Base-by-base conservation (phyloP, 2,113 vertebrate genomes). In the Perognathus longimembris region DNA sequence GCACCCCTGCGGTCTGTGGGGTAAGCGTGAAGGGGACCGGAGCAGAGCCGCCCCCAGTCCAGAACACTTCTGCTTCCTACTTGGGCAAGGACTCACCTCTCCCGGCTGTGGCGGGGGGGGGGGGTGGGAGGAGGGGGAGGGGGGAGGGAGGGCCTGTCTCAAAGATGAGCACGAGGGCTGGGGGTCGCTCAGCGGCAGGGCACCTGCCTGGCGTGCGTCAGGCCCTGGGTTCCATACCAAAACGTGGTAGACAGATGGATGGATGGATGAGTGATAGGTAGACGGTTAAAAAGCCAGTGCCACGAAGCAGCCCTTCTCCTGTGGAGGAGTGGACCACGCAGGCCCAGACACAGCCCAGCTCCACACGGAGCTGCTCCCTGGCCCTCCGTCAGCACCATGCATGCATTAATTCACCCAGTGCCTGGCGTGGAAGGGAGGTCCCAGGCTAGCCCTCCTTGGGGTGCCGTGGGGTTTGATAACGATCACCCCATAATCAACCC, bases 301-400 rank as follows among this genome's bases (percentile, higher is more conserved):
- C 64, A 7, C 2, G 59, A 40, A 28, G 11, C 26, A 84, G 84
- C 26, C 1, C 21, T 4, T 12, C 1, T 4, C 24, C 30, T 1
- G n/a, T 63, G 42, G 8, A 42, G 85, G 15, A 40, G n/a, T n/a
- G n/a, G n/a, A n/a, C n/a, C 6, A 6, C 1, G 15, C 2, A 1
- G n/a, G 76, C 32, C 28, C 6, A 5, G 24, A 6, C 8, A 20
- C 42, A 22, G 26, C 1, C 0, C 38, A 9, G 54, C 11, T 26
- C 42, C 18, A 2, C 7, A 10, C 36, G 64, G 57, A 15, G 20
- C 63, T 28, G 3, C 5, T n/a, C 4, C 6, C 38, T 5, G 22
- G 78, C 38, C 38, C 45, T 34, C 7, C 36, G 36, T 1, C 57
- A 2, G 57, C 1, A 7, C 66, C 67, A 67, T 66, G n/a, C 8